These are phyloP conservation scores for Babylonia areolata DNA, from an alignment of 1,140 invertebrate species.

Conservation along the genomic window DNA sequence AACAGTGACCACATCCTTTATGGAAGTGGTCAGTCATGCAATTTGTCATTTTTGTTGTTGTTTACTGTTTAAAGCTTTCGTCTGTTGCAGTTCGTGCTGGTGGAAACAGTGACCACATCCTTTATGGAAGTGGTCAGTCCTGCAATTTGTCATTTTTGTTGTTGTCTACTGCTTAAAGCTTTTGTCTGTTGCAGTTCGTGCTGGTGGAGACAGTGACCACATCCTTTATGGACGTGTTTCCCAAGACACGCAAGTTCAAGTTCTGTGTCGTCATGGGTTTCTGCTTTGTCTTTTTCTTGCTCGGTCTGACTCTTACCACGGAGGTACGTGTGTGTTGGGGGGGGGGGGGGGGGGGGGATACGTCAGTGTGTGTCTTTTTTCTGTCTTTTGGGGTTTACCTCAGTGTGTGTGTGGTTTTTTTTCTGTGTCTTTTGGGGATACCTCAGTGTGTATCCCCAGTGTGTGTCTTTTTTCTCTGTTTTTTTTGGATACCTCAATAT, in stretches of 20 bases:
- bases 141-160: too few species aligned
- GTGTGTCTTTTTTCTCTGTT: too few species aligned
- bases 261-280: conserved; percentile 55
- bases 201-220: conserved; percentile 87
- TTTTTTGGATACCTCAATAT: too few species aligned
- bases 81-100: conserved; percentile 85
- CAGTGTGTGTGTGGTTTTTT: not conserved
- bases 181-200: conserved; percentile 82
- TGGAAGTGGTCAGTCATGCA: too few species aligned
- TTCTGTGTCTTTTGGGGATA: not conserved
- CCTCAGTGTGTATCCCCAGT: too few species aligned
- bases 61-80: too few species aligned
- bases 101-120: conserved; percentile 86
- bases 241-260: conserved; percentile 76
- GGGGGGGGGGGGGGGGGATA: not conserved
- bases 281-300: conserved; percentile 63
- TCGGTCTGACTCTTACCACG: conserved; percentile 67
- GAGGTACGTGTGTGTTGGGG: conserved; percentile 53
- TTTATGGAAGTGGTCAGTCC: conserved; percentile 84
- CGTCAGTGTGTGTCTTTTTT: too few species aligned
- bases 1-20: conserved; percentile 83
- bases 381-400: too few species aligned
- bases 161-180: too few species aligned
- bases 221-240: conserved; percentile 84
- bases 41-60: too few species aligned